phyloP scores from a whole-genome alignment of 2,113 vertebrate genomes.

The Ictalurus punctatus region DNA sequence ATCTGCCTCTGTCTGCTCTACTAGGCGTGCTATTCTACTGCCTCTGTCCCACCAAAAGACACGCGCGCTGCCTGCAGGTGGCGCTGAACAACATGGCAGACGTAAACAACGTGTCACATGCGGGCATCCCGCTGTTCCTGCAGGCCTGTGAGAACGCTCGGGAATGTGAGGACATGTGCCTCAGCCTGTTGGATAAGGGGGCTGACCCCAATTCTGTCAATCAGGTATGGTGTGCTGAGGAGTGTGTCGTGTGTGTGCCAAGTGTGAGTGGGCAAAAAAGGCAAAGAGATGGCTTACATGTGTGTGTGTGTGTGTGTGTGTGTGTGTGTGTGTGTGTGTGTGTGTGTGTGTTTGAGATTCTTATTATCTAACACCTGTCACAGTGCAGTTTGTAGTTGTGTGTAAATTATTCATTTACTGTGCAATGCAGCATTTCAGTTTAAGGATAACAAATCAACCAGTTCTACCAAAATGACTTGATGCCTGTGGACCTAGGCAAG shows the following conservation, averaged over 20 bases:
- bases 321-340: too few relatives aligned
- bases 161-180: constrained; percentile 75
- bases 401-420: neutral
- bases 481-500: neutral
- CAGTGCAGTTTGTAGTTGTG: neutral
- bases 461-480: neutral
- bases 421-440: neutral
- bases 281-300: neutral
- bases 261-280: constrained; percentile 2
- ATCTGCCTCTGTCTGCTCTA: constrained; percentile 52
- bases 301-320: too few relatives aligned
- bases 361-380: neutral
- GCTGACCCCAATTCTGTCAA: constrained; percentile 81
- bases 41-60: constrained; percentile 79
- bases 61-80: constrained; percentile 77
- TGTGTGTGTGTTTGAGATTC: neutral
- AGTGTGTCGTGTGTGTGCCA: neutral
- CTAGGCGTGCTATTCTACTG: constrained; percentile 91
- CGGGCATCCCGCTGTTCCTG: constrained; percentile 82
- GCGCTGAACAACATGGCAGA: constrained; percentile 80
- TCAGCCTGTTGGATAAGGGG: constrained; percentile 81
- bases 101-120: constrained; percentile 77
- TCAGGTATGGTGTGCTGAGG: constrained; percentile 60
- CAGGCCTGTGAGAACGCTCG: constrained; percentile 81
- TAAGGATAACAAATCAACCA: neutral